These are phyloP conservation scores for Drosophila planitibia DNA, from an alignment of 2,888 invertebrate species.

Conservation along the genomic window DNA sequence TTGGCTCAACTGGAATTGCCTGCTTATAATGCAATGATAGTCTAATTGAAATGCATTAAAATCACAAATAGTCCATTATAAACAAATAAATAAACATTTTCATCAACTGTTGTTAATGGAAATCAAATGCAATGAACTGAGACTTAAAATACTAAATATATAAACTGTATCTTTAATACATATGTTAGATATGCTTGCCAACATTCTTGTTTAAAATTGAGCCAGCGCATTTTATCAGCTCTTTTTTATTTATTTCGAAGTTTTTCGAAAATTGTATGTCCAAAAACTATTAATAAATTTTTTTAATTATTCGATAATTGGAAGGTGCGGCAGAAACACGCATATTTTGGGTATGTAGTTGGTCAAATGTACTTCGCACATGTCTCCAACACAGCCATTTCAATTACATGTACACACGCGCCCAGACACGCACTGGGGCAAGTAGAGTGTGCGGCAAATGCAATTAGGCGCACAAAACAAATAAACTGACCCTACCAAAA, in stretches of 20 bases:
- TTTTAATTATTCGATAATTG: conserved; percentile 8
- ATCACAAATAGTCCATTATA: conserved; percentile 20
- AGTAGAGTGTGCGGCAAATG: conserved; percentile 56
- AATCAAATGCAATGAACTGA: no score
- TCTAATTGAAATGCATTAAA: conserved; percentile 19
- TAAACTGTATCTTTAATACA: no score
- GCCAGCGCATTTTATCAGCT: not conserved
- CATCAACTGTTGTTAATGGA: not conserved
- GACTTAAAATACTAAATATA: not conserved
- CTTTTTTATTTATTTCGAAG: not conserved
- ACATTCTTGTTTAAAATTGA: no score
- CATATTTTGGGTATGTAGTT: conserved; percentile 15
- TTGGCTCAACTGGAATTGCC: conserved; percentile 31
- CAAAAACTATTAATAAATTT: not conserved
- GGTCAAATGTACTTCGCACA: conserved; percentile 60
- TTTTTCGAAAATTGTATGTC: not conserved
- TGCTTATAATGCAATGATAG: conserved; percentile 43
- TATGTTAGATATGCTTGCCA: no score
- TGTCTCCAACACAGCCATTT: conserved; percentile 43
- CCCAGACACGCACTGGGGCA: not conserved
- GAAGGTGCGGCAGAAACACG: conserved; percentile 20
- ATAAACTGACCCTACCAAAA: conserved; percentile 49
- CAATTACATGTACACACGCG: conserved; percentile 58
- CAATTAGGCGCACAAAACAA: conserved; percentile 74
- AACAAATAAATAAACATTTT: not conserved